Base-by-base conservation (phyloP, 2,797 vertebrate genomes). In the Sardinella longiceps region DNA sequence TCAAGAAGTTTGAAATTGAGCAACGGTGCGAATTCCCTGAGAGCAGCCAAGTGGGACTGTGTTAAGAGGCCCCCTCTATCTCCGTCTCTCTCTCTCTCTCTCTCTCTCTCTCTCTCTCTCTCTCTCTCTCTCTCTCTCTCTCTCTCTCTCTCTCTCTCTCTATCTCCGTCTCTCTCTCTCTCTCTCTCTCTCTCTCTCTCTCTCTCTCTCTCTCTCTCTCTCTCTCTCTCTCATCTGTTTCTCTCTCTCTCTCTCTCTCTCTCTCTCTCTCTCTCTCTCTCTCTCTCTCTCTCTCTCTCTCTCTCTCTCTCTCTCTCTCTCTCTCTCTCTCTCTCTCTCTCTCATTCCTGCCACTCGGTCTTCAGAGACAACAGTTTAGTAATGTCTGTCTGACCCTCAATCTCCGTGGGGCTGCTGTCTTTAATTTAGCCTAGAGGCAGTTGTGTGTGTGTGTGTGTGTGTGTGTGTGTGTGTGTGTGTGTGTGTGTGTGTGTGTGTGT, bases 11-110 rank as follows among this genome's bases (percentile, higher is more conserved):
- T 70, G 28, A 70, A 70, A 70, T 70, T 70, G 63, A 70, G 63
- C 63, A 70, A 70, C 63, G 63, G 63, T 70, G 63, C 63, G 63
- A 70, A 70, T 70, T 70, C 63, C 63, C 63, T 37, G 63, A 37
- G 63, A 70, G 63, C 63, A 70, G 63, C 63, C 63, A 70, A 70
- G 63, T 70, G 63, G 63, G 63, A 70, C 63, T 70, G 60, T 63
- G 63, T 70, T 70, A 70, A 70, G 63, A 70, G 63, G 63, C 63
- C 63, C 63, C 50, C 43, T 82, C 28, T 51, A 30, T 82, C 81
- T 11, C 46, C n/a, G 28, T 51, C 80, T 81, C 81, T 37, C 3
- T 81, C 28, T 81, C 48, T 81, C 25, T 37, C 23, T 81, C 46
- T 33, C n/a, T 63, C 28, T 30, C 28, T 66, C 60, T 66, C 9